Conservation (phyloP, 2,113 vertebrate genomes). For the Myrmophylax atrothorax region DNA sequence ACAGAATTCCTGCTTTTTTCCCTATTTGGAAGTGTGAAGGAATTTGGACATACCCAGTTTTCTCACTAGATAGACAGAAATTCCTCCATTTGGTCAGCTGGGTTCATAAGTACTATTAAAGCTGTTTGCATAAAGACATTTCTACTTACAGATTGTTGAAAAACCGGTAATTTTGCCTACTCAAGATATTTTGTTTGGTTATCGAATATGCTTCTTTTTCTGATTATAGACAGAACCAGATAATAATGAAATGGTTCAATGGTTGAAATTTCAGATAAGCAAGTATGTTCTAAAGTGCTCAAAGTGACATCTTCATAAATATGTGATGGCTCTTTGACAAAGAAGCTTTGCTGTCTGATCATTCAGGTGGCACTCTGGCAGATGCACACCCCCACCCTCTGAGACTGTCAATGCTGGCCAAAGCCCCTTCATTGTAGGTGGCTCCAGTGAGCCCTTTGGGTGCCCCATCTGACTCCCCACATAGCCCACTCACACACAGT, state of each 20-base stretch:
- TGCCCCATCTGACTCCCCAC: neutral
- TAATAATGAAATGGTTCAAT: neutral
- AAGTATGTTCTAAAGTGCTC: neutral
- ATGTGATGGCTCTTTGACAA: neutral
- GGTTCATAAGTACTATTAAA: neutral
- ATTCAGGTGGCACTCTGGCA: neutral
- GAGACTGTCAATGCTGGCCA: neutral
- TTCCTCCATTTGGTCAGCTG: neutral
- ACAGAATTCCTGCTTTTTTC: neutral
- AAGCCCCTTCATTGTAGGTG: accelerated
- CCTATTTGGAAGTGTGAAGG: neutral
- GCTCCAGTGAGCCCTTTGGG: accelerated
- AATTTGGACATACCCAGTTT: neutral
- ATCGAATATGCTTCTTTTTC: neutral
- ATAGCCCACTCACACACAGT: neutral
- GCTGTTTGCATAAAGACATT: neutral
- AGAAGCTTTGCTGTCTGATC: neutral
- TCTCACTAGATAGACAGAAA: neutral
- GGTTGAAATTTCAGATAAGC: neutral
- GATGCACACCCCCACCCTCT: too few species aligned
- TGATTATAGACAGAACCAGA: neutral
- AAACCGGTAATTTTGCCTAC: neutral
- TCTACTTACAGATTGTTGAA: neutral
- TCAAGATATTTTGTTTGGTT: neutral
- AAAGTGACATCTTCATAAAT: neutral